A percentile compares a stretch with the other conserved stretches of the same genome.
Evolutionary conservation across 2,888 invertebrate species (phyloP).

Genomic region (Portevinia maculata): DNA sequence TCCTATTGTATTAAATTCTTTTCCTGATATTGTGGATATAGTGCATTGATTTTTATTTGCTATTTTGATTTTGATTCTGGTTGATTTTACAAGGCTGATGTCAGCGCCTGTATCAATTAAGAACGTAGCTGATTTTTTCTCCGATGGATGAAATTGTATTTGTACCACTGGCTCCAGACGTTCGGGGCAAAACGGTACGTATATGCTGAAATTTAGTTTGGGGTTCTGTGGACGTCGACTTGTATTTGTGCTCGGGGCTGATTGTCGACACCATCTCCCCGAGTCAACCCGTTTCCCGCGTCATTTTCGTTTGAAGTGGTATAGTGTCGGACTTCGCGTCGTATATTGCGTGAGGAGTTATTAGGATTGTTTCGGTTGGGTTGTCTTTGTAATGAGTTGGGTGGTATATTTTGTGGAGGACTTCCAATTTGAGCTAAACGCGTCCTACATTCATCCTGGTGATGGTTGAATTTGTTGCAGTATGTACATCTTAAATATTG

Average conservation of each 20-base stretch:
- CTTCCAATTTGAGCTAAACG: neutral
- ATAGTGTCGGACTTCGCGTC: neutral
- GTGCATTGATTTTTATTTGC: neutral
- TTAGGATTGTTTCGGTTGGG: neutral
- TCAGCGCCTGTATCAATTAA: constrained; percentile 20
- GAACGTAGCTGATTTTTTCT: neutral
- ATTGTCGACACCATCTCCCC: constrained; percentile 2
- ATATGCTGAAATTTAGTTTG: neutral
- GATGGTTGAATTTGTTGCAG: neutral
- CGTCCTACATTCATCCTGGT: neutral
- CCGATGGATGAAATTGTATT: neutral
- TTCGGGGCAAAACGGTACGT: constrained; percentile 12
- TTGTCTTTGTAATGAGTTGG: neutral
- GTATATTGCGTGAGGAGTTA: neutral
- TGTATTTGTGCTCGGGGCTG: neutral
- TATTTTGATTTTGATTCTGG: neutral
- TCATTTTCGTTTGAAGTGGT: neutral
- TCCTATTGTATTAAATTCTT: neutral
- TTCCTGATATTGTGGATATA: neutral
- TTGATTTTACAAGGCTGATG: neutral
- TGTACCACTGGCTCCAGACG: constrained; percentile 7
- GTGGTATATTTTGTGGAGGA: neutral
- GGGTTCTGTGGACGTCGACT: constrained; percentile 1
- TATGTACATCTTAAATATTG: neutral
- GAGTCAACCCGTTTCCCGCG: constrained; percentile 4